These are phyloP conservation scores for Elysia chlorotica DNA, from an alignment of 1,140 invertebrate genomes.

Conservation along the genomic window DNA sequence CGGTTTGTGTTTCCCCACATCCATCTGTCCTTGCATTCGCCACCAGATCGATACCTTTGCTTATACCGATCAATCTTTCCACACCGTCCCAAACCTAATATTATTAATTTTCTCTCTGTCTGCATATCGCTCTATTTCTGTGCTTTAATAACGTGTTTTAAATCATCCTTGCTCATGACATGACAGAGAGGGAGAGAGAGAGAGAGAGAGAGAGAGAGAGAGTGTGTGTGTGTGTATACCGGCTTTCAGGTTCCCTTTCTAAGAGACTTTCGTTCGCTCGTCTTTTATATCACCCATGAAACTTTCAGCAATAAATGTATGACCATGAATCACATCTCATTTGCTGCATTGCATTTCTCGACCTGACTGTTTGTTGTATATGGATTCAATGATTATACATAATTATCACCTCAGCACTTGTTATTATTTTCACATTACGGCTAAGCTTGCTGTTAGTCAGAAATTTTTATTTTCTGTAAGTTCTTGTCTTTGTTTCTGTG, in stretches of 20 bases:
- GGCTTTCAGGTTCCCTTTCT: neutral
- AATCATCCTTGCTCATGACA: neutral
- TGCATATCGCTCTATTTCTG: no score
- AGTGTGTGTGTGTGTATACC: neutral
- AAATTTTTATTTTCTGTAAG: no score
- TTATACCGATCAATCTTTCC: no score
- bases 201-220: conserved; percentile 12
- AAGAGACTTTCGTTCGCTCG: neutral
- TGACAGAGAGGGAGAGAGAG: neutral
- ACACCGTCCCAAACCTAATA: no score
- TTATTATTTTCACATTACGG: no score
- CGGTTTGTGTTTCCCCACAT: no score
- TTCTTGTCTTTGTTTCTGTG: no score
- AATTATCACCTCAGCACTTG: neutral
- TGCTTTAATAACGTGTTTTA: neutral
- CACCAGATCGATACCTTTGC: no score
- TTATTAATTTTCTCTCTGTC: no score
- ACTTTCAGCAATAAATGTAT: neutral
- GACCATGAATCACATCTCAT: no score
- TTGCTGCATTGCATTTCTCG: neutral
- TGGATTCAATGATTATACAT: neutral
- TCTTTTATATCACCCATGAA: neutral
- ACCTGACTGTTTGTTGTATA: neutral
- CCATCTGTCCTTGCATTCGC: no score
- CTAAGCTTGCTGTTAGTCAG: no score